Evolutionary conservation across 1,140 invertebrate genomes (phyloP).

Genomic region (Drosophila biarmipes): DNA sequence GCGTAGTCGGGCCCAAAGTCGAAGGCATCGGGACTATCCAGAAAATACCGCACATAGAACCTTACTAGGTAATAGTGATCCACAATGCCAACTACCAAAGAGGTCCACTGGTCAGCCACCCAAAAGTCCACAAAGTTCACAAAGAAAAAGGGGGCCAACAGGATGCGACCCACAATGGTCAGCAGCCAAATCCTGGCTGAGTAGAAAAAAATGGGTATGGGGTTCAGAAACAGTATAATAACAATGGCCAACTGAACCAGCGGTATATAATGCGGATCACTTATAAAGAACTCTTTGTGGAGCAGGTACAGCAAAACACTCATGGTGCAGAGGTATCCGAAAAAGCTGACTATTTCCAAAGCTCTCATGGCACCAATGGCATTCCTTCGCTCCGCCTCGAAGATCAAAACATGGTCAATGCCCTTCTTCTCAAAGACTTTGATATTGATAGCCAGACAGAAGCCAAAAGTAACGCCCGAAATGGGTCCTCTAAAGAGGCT

Average conservation of each 20-base stretch:
- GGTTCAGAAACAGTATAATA: constrained; percentile 88
- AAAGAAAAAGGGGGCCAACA: constrained; percentile 92
- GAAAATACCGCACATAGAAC: constrained; percentile 51
- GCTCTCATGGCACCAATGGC: constrained; percentile 88
- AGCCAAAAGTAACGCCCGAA: constrained; percentile 87
- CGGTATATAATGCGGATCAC: constrained; percentile 87
- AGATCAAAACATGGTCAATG: constrained; percentile 92
- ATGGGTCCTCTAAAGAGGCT: constrained; percentile 88
- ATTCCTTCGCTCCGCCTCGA: constrained; percentile 90
- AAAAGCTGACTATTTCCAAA: constrained; percentile 88
- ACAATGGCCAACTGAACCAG: constrained; percentile 86
- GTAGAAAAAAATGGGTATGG: constrained; percentile 84
- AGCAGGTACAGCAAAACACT: constrained; percentile 85
- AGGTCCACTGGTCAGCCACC: constrained; percentile 96
- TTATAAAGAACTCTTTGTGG: constrained; percentile 83
- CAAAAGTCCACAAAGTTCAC: constrained; percentile 96
- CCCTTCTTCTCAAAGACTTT: constrained; percentile 90
- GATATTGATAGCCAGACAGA: constrained; percentile 89
- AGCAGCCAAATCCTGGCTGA: constrained; percentile 85
- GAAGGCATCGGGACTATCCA: not conserved
- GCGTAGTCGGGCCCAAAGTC: constrained; percentile 45
- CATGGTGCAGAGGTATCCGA: constrained; percentile 89
- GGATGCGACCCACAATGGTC: constrained; percentile 85
- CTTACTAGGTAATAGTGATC: constrained; percentile 88
- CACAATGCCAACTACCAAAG: constrained; percentile 90